A percentile compares a stretch with the other conserved stretches of the same genome.
These are phyloP conservation scores for Lithodes maja DNA, from an alignment of 2,888 invertebrate species.

Conservation along the genomic window DNA sequence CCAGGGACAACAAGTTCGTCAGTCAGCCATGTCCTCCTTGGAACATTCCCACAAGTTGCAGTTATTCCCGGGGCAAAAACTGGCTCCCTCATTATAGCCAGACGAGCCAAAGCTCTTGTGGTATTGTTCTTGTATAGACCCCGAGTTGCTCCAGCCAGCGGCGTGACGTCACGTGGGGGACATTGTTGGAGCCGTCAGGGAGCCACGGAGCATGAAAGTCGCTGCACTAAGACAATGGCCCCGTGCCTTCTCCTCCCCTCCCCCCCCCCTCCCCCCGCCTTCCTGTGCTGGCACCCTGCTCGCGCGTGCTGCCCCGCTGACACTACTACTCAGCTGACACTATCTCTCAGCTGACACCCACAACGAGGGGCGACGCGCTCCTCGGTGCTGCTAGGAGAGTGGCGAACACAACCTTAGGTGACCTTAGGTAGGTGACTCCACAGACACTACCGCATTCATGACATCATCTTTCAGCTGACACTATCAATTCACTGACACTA, in stretches of 20 bases:
- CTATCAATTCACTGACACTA: too few relatives aligned
- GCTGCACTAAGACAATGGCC: constrained; percentile 44
- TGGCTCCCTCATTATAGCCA: constrained; percentile 37
- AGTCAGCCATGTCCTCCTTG: neutral
- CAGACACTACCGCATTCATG: too few relatives aligned
- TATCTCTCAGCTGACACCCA: too few relatives aligned
- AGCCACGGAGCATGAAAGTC: constrained; percentile 55
- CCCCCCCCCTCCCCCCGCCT: neutral
- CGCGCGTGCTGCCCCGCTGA: constrained; percentile 27
- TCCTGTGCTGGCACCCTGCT: constrained; percentile 25
- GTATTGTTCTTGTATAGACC: constrained; percentile 39
- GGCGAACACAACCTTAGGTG: too few relatives aligned
- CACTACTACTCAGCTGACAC: neutral
- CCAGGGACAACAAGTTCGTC: neutral
- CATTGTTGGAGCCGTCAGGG: constrained; percentile 51
- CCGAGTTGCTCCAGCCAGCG: constrained; percentile 32
- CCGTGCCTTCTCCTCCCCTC: constrained; percentile 30
- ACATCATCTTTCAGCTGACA: too few relatives aligned
- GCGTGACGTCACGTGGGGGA: constrained; percentile 50
- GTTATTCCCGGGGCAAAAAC: constrained; percentile 25
- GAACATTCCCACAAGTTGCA: constrained; percentile 28
- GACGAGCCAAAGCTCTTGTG: constrained; percentile 22
- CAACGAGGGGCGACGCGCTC: too few relatives aligned
- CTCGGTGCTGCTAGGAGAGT: too few relatives aligned
- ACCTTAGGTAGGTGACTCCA: too few relatives aligned